Evolutionary conservation across 2,888 invertebrate species (phyloP).

Genomic region (Chaitophorus viminalis): DNA sequence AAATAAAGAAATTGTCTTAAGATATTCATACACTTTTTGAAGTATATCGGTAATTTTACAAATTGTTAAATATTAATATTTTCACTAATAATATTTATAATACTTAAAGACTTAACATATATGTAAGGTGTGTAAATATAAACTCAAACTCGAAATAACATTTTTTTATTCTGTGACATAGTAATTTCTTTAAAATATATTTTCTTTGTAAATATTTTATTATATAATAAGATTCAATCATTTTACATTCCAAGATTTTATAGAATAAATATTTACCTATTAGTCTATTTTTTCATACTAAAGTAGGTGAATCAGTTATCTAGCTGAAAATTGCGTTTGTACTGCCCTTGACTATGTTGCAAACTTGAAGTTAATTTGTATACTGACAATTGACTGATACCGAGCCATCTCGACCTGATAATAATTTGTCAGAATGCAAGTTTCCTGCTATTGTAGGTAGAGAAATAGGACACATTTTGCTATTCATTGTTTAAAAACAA

Average conservation of each 20-base stretch:
- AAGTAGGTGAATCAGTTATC: neutral
- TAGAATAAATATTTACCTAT: neutral
- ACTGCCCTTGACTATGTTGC: conserved; percentile 10
- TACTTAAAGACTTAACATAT: too few species aligned
- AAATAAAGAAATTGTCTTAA: too few species aligned
- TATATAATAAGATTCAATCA: neutral
- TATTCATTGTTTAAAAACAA: conserved; percentile 46
- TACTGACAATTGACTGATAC: conserved; percentile 8
- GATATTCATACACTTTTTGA: too few species aligned
- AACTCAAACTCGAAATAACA: neutral
- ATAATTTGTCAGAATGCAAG: conserved; percentile 41
- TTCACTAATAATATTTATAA: too few species aligned
- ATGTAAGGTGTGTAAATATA: too few species aligned
- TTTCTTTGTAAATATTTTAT: neutral
- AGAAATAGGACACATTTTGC: conserved; percentile 20
- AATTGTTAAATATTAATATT: too few species aligned
- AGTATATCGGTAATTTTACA: too few species aligned
- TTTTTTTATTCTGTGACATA: neutral
- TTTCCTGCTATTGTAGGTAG: conserved; percentile 50
- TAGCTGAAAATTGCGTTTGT: neutral
- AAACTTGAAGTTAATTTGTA: conserved; percentile 35
- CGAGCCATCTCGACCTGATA: conserved; percentile 24
- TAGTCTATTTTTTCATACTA: neutral
- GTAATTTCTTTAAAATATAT: neutral
- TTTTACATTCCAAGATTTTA: neutral